Base-by-base conservation (phyloP, 2,797 vertebrate genomes). In the Phylloscopus collybita region DNA sequence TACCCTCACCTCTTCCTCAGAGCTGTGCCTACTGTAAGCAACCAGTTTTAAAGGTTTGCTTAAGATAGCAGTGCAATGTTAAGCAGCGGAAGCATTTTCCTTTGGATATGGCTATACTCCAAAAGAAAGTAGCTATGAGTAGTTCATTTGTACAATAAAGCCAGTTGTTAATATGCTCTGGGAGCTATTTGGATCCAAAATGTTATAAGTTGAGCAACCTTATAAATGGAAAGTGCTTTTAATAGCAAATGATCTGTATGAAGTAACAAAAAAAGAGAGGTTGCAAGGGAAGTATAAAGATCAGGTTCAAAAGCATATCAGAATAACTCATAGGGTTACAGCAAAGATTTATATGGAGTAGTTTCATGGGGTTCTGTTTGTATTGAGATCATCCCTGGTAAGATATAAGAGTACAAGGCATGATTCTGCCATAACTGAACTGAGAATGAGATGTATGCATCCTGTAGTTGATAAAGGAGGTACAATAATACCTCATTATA, bases 131-230 rank as follows among this genome's bases (percentile, higher is more conserved):
- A 86, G 49, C 70, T 72, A 26, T 45, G 51, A 72, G 51, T 70
- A 88, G 57, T 36, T 91, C 27, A 0, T 86, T 91, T 92, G 21
- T 90, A 51, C 53, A 86, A 89, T 95, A 88, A 90, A 93, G 13
- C 26, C 51, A 32, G 34, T 78, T 90, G 65, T 61, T 91, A 90
- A 86, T 78, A 74, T 44, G 54, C 50, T 91, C 34, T 94, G 91
- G 88, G 89, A 91, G 47, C 75, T 80, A 29, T 90, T 94, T 92
- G 72, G 29, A 83, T 94, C 65, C 65, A 78, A 80, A 66, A 51
- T 66, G 21, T 57, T 91, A 0, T 64, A 91, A 92, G 42, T 45
- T 49, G 50, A 80, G 57, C 69, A 87, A 87, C 26, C 45, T 95
- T 95, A 86, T 67, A 47, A 72, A 54, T 86, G 59, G 23, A 74